A percentile compares a stretch with the other conserved stretches of the same genome.
These are phyloP conservation scores for Tineola bisselliella DNA, from an alignment of 2,888 invertebrate genomes.

Conservation along the genomic window DNA sequence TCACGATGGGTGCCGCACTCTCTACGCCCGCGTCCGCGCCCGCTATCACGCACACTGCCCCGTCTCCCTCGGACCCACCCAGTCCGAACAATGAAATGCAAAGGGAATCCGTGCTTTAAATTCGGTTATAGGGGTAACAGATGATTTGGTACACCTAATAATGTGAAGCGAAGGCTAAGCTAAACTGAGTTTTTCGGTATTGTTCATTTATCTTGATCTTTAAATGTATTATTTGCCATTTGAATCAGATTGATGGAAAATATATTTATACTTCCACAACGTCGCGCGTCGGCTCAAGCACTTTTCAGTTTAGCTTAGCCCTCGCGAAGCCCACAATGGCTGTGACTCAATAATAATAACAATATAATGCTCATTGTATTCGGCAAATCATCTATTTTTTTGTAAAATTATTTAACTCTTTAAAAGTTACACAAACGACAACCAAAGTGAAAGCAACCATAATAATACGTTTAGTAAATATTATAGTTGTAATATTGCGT, in stretches of 20 bases:
- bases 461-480: too few species aligned
- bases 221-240: too few species aligned
- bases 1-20: conserved; percentile 68
- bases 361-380: background rate
- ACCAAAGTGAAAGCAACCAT: background rate
- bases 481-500: too few species aligned
- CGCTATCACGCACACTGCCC: conserved; percentile 80
- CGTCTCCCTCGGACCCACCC: conserved; percentile 70
- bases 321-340: background rate
- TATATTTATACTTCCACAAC: too few species aligned
- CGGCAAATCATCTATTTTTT: background rate
- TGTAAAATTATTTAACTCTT: too few species aligned
- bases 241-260: too few species aligned
- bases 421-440: background rate
- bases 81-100: conserved; percentile 44
- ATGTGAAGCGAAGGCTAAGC: background rate
- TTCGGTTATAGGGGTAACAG: background rate
- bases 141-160: background rate
- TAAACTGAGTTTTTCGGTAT: too few species aligned
- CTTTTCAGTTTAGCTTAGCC: too few species aligned
- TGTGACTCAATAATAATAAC: background rate
- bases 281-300: too few species aligned
- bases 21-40: conserved; percentile 58
- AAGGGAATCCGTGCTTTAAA: conserved; percentile 77
- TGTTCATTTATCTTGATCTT: too few species aligned